A percentile compares a stretch with the other conserved stretches of the same genome.
These are phyloP conservation scores for Chaenogobius annularis DNA, from an alignment of 2,113 vertebrate species.

Conservation along the genomic window DNA sequence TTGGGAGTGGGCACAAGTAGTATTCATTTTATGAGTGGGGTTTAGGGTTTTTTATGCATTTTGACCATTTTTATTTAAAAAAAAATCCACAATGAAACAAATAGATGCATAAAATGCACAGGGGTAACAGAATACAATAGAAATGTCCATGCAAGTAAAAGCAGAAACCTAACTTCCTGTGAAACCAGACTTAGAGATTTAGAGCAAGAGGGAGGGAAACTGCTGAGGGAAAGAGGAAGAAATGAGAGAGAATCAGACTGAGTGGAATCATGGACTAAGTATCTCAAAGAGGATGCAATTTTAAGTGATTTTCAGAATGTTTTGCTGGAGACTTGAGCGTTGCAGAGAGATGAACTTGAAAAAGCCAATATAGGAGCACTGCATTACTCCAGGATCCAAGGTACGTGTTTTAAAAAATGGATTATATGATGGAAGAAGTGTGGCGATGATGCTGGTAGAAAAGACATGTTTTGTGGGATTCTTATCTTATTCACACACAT, in stretches of 20 bases:
- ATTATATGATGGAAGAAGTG: not conserved
- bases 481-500: too few species aligned
- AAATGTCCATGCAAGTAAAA: conserved; percentile 14
- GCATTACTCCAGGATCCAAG: not conserved
- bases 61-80: too few species aligned
- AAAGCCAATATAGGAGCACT: not conserved
- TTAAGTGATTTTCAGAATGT: not conserved
- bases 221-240: conserved; percentile 13
- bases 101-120: too few species aligned
- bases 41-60: too few species aligned
- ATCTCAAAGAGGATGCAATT: not conserved
- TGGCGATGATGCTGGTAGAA: not conserved
- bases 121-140: conserved; percentile 3
- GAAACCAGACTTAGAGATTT: conserved; percentile 42
- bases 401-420: not conserved
- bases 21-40: too few species aligned
- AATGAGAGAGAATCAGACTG: conserved; percentile 26
- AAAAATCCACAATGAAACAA: too few species aligned
- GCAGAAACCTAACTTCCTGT: conserved; percentile 69
- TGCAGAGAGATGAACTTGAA: not conserved
- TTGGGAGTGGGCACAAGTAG: too few species aligned
- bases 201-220: conserved; percentile 47
- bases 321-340: not conserved
- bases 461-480: too few species aligned
- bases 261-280: conserved; percentile 4